Conservation (phyloP, 2,888 invertebrate genomes). For the Cheilosia pagana region DNA sequence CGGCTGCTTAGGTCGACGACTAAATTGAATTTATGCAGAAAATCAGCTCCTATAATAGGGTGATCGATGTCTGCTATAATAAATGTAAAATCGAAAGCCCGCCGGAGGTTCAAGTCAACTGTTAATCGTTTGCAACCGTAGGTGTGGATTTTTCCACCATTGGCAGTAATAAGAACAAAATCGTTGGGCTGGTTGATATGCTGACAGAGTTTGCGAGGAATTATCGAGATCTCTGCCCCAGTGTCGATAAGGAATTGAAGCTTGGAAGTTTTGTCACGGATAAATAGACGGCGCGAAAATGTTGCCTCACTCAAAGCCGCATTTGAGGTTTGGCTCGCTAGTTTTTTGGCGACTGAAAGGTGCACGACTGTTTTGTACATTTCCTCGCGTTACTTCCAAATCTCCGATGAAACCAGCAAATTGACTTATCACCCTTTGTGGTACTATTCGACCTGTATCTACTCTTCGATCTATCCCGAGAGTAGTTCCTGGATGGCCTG, state of each 20-base stretch:
- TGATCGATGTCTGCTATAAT: conserved; percentile 29
- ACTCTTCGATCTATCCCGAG: neutral
- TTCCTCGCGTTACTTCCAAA: no score
- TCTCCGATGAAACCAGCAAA: no score
- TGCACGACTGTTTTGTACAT: no score
- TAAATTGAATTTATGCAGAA: no score
- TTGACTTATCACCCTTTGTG: no score
- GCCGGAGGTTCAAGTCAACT: conserved; percentile 13
- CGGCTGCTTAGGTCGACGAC: no score
- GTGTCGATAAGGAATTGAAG: no score
- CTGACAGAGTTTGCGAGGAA: conserved; percentile 26
- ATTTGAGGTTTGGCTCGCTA: neutral
- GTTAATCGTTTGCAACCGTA: conserved; percentile 23
- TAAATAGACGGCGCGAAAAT: no score
- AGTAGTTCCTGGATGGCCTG: conserved; percentile 1
- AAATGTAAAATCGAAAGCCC: conserved; percentile 20
- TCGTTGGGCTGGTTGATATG: conserved; percentile 15
- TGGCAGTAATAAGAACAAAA: conserved; percentile 34
- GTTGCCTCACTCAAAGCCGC: neutral
- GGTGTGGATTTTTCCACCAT: conserved; percentile 29
- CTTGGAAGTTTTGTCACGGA: no score
- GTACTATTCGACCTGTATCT: neutral
- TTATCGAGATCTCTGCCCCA: no score
- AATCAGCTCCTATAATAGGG: conserved; percentile 27
- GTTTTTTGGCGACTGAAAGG: no score